Percentiles rank a stretch among this genome's conserved stretches.
These are phyloP conservation scores for Chalcosyrphus nemorum DNA, from an alignment of 2,888 invertebrate genomes.

Conservation along the genomic window DNA sequence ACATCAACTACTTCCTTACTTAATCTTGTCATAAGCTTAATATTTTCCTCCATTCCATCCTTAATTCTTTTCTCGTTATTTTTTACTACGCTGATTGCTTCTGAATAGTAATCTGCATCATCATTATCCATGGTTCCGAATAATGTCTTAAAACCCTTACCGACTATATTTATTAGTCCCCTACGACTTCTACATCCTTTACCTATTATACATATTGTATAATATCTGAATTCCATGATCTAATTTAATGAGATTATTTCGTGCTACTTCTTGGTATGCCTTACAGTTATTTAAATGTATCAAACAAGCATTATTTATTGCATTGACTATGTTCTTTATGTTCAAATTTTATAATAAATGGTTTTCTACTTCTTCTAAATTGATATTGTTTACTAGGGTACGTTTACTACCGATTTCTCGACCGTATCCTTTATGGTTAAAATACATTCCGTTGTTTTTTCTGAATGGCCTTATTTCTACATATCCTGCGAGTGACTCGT, in stretches of 20 bases:
- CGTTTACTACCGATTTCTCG: conserved; percentile 19
- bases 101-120: conserved; percentile 26
- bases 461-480: conserved; percentile 16
- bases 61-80: conserved; percentile 40
- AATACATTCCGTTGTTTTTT: conserved; percentile 20
- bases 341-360: neutral
- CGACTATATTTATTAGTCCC: conserved; percentile 11
- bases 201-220: conserved; percentile 15
- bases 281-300: conserved; percentile 1
- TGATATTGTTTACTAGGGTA: conserved; percentile 13
- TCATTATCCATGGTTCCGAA: conserved; percentile 38
- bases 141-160: conserved; percentile 20
- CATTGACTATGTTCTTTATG: conserved; percentile 2
- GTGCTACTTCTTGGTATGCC: neutral
- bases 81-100: neutral
- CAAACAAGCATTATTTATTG: neutral
- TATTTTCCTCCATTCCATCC: conserved; percentile 33
- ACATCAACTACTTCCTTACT: conserved; percentile 8
- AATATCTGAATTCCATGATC: neutral
- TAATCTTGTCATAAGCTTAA: conserved; percentile 19
- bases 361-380: neutral
- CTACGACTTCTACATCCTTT: neutral
- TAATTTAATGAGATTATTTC: neutral
- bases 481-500: conserved; percentile 2
- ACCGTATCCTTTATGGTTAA: conserved; percentile 10